Evolutionary conservation across 2,888 invertebrate genomes (phyloP).

Genomic region (Mythimna pallens): DNA sequence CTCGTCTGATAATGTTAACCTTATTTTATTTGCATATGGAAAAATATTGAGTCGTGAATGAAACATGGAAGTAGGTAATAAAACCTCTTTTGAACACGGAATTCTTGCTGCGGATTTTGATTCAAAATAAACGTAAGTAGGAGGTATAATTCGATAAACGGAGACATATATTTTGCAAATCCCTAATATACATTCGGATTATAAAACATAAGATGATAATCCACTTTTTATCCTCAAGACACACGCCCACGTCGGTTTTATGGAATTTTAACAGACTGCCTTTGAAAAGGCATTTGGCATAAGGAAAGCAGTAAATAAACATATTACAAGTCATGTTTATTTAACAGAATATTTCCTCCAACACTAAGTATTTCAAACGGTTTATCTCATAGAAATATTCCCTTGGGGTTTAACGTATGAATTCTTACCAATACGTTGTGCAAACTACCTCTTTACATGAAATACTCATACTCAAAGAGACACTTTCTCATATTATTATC

Average conservation of each 20-base stretch:
- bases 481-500: conserved; percentile 31
- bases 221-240: conserved; percentile 81
- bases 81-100: conserved; percentile 4
- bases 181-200: conserved; percentile 81
- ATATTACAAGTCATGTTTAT: conserved; percentile 56
- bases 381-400: conserved; percentile 43
- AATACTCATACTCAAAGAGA: conserved; percentile 32
- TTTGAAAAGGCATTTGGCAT: conserved; percentile 58
- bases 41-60: conserved; percentile 46
- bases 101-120: conserved; percentile 25
- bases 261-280: conserved; percentile 79
- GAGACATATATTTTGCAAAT: conserved; percentile 75
- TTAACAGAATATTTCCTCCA: conserved; percentile 38
- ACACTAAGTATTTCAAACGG: conserved; percentile 41
- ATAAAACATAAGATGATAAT: conserved; percentile 80
- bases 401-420: conserved; percentile 29
- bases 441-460: conserved; percentile 43
- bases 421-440: conserved; percentile 39
- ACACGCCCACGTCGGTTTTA: conserved; percentile 79
- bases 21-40: conserved; percentile 49
- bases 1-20: conserved; percentile 56
- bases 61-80: conserved; percentile 17
- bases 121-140: conserved; percentile 28
- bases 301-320: conserved; percentile 55
- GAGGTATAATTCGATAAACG: conserved; percentile 35